Conservation (phyloP, 2,113 vertebrate species). For the Centropristis striata region DNA sequence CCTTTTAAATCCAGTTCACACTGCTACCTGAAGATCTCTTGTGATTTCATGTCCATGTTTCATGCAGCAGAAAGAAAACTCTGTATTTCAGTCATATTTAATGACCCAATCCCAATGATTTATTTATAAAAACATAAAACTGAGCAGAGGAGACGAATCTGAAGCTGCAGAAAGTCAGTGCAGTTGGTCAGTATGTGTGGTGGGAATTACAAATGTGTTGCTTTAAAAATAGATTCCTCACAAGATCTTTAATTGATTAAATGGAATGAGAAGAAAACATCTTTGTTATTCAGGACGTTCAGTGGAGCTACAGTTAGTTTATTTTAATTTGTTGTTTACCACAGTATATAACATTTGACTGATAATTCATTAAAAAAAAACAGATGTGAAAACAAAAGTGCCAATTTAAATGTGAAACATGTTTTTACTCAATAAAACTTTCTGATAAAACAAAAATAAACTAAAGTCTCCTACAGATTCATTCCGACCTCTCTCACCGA, state of each 20-base stretch:
- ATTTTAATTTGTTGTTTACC: neutral
- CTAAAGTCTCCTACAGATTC: neutral
- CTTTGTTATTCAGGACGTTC: neutral
- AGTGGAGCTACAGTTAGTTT: neutral
- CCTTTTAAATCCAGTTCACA: neutral
- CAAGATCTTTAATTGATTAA: neutral
- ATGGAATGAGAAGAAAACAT: neutral
- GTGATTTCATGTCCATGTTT: slow-evolving; percentile 5
- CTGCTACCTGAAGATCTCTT: neutral
- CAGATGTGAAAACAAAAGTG: neutral
- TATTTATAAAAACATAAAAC: neutral
- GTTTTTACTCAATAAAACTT: slow-evolving; percentile 30
- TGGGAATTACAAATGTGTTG: neutral
- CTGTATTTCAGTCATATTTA: neutral
- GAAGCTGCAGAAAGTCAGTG: no score
- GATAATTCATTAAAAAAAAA: neutral
- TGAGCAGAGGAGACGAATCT: neutral
- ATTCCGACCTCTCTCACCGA: neutral
- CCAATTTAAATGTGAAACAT: neutral
- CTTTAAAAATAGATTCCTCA: neutral
- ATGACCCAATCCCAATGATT: neutral
- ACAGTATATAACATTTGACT: neutral
- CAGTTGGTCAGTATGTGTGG: no score
- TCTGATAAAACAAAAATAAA: neutral
- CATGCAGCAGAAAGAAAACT: neutral